Base-by-base conservation (phyloP, 37 sponge, comb jelly and placozoan genomes). In the Amphimedon queenslandica region DNA sequence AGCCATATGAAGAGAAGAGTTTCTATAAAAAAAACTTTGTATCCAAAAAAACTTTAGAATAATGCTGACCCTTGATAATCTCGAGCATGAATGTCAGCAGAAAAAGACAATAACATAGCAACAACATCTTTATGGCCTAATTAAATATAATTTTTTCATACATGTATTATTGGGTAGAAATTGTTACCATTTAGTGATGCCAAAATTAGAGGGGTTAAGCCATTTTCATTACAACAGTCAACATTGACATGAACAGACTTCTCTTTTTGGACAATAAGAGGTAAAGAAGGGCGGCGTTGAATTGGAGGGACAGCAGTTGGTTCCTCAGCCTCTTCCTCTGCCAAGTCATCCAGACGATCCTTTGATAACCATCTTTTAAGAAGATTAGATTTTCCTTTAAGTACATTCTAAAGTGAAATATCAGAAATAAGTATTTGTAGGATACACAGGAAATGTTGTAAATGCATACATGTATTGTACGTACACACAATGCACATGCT, bases 1-100 rank as follows among this genome's bases (percentile, higher is more conserved):
- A 35, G 94, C 94, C 76, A 94, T 79, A 58, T 94, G 94, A 1
- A 94, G 78, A 3, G 94, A 84, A 1, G 88, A 70, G 66, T 94
- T 90, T 30, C 94, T 94, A 51, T 2, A 70, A n/a, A 23, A 30
- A 35, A 31, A 21, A 72, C 11, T 42, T 16, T 33, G 29, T 63
- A 61, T 8, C 28, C 11, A 18, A 42, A 25, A 24, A 23, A 51
- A 58, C 57, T 47, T 47, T 47, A 47, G 8, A 47, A 47, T 47
- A 47, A 47, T 47, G 58, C 90, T 37, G 25, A 93, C 93, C 87
- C 89, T 39, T 88, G 78, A 24, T 70, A 21, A 57, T 93, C 89
- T 24, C 31, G 61, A 16, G 72, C 63, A 25, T 69, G 47, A 23
- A 88, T 40, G 27, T 81, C 53, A 27, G 90, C 90, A 0, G 93